Conservation (phyloP, 2,888 invertebrate species). For the Pammene fasciana region DNA sequence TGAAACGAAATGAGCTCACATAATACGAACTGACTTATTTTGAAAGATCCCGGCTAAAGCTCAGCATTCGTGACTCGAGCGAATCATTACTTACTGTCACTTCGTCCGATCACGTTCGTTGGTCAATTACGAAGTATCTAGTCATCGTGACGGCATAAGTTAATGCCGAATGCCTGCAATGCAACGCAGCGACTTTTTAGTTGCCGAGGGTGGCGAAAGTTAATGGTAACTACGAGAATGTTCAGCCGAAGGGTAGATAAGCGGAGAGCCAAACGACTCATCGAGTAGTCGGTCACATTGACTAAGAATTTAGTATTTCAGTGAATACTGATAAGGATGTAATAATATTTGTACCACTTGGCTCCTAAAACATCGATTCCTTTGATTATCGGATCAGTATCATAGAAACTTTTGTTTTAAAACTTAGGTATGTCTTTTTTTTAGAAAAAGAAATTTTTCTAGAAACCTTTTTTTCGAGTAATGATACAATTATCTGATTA, state of each 20-base stretch:
- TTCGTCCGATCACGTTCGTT: conserved; percentile 9
- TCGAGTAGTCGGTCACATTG: not conserved
- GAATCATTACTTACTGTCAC: conserved; percentile 24
- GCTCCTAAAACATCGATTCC: too few relatives aligned
- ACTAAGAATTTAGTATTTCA: too few relatives aligned
- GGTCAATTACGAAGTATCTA: conserved; percentile 4
- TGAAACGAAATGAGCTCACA: too few relatives aligned
- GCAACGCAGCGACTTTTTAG: conserved; percentile 21
- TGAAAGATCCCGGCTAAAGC: not conserved
- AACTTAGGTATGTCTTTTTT: too few relatives aligned
- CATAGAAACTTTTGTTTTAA: too few relatives aligned
- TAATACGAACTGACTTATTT: too few relatives aligned
- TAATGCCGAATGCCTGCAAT: conserved; percentile 9
- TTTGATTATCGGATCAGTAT: too few relatives aligned
- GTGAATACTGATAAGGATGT: too few relatives aligned
- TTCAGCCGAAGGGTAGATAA: conserved; percentile 21
- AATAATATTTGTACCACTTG: too few relatives aligned
- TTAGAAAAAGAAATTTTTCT: too few relatives aligned
- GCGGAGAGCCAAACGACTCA: not conserved
- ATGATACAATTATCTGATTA: too few relatives aligned
- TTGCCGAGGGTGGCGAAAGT: conserved; percentile 1
- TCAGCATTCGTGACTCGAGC: not conserved
- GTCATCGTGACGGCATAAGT: conserved; percentile 19
- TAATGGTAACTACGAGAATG: conserved; percentile 11
- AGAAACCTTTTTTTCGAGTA: too few relatives aligned